Evolutionary conservation across 2,888 invertebrate species (phyloP).

Genomic region (Drosophila kanekoi): DNA sequence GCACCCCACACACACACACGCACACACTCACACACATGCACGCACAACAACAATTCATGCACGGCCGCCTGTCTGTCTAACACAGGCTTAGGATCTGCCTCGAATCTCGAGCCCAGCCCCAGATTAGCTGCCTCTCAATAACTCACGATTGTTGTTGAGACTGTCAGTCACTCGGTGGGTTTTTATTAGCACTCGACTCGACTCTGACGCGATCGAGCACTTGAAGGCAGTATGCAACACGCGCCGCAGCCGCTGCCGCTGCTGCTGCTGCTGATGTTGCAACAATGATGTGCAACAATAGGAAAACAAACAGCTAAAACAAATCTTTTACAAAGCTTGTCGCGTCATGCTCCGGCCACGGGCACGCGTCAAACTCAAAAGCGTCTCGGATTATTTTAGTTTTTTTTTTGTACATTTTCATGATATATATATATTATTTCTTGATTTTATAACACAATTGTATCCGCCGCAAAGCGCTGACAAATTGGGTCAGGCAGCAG

Average conservation of each 20-base stretch:
- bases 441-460: conserved; percentile 48
- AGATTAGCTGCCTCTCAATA: conserved; percentile 75
- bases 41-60: conserved; percentile 4
- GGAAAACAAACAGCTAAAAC: conserved; percentile 28
- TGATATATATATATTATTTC: neutral
- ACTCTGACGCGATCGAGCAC: conserved; percentile 49
- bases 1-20: conserved; percentile 57
- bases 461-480: conserved; percentile 45
- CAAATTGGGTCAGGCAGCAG: conserved; percentile 55
- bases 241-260: conserved; percentile 21
- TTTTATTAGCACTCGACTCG: conserved; percentile 76
- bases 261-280: conserved; percentile 68
- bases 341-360: conserved; percentile 56
- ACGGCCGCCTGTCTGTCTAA: conserved; percentile 75
- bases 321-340: conserved; percentile 55
- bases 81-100: conserved; percentile 54
- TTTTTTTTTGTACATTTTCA: neutral
- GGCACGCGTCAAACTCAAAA: conserved; percentile 70
- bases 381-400: conserved; percentile 47
- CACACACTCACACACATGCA: conserved; percentile 13
- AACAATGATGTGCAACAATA: conserved; percentile 78
- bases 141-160: conserved; percentile 79
- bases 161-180: conserved; percentile 75
- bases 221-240: conserved; percentile 55
- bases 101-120: conserved; percentile 21